These are phyloP conservation scores for Oscheius sp. DNA, from an alignment of 2,888 invertebrate genomes.

Conservation along the genomic window DNA sequence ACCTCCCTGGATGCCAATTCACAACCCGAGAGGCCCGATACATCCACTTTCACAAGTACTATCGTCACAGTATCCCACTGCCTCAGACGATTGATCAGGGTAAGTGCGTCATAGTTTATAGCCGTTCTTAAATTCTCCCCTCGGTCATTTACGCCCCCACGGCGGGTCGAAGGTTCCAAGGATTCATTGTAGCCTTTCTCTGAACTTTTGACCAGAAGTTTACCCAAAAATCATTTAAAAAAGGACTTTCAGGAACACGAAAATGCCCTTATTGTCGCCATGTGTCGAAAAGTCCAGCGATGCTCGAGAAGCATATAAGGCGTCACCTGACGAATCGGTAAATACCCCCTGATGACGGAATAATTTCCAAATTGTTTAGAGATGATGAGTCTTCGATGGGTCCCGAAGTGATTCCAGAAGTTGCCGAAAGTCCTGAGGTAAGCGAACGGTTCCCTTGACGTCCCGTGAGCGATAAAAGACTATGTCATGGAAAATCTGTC, in stretches of 20 bases:
- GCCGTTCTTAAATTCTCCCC: not conserved
- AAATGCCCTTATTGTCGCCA: constrained; percentile 68
- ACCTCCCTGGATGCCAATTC: constrained; percentile 68
- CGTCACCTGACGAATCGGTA: constrained; percentile 37
- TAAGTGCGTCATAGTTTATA: constrained; percentile 12
- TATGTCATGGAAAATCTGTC: constrained; percentile 7
- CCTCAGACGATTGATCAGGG: constrained; percentile 69
- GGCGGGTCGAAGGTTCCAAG: not conserved
- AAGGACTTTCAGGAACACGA: constrained; percentile 60
- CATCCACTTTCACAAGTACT: constrained; percentile 71
- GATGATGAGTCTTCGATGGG: not conserved
- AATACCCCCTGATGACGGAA: too few relatives aligned
- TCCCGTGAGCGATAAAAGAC: not conserved
- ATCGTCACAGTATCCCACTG: constrained; percentile 67
- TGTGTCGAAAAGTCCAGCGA: constrained; percentile 68
- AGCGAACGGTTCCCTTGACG: not conserved
- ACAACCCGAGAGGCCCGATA: constrained; percentile 67
- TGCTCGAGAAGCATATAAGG: constrained; percentile 69
- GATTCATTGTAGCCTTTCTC: not conserved
- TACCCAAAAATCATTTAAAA: too few relatives aligned
- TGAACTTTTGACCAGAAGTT: not conserved
- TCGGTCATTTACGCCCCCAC: not conserved
- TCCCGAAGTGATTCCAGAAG: constrained; percentile 6
- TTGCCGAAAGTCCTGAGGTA: not conserved
- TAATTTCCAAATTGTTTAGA: constrained; percentile 7